Evolutionary conservation across 2,888 invertebrate genomes (phyloP).

Genomic region (Baronia brevicornis): DNA sequence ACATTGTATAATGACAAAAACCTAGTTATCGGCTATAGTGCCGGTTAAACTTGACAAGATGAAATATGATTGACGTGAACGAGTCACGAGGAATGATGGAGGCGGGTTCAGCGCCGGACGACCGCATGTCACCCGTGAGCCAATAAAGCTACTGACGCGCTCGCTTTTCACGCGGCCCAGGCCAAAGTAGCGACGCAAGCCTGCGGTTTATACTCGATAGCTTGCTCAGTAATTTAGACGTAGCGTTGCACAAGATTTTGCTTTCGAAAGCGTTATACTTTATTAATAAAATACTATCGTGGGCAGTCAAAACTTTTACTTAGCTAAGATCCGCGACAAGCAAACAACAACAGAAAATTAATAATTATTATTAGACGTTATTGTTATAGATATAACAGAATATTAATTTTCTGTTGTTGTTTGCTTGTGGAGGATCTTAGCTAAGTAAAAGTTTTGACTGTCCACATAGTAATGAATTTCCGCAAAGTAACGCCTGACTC

Average conservation of each 20-base stretch:
- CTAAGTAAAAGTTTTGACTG: too few relatives aligned
- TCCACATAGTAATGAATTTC: too few relatives aligned
- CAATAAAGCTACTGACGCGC: slow-evolving; percentile 47
- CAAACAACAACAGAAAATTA: too few relatives aligned
- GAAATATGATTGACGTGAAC: slow-evolving; percentile 12
- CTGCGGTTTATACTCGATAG: slow-evolving; percentile 30
- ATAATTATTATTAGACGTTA: too few relatives aligned
- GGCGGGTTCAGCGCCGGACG: slow-evolving; percentile 20
- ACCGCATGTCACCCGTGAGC: slow-evolving; percentile 53
- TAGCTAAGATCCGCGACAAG: too few relatives aligned
- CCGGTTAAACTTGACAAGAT: slow-evolving; percentile 5
- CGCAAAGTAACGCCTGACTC: too few relatives aligned
- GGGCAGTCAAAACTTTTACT: too few relatives aligned
- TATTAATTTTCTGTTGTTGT: too few relatives aligned
- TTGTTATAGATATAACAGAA: too few relatives aligned
- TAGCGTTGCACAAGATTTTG: slow-evolving; percentile 15
- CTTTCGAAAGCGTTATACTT: neutral
- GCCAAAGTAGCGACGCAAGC: slow-evolving; percentile 50
- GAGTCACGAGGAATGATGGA: slow-evolving; percentile 18
- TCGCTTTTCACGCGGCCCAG: slow-evolving; percentile 39
- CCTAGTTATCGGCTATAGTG: slow-evolving; percentile 10
- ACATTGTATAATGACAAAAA: slow-evolving; percentile 12
- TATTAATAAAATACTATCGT: too few relatives aligned
- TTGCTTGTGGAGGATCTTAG: too few relatives aligned
- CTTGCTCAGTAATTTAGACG: slow-evolving; percentile 31